Evolutionary conservation across 2,888 invertebrate species (phyloP).

Genomic region (Cylindroiulus punctatus): DNA sequence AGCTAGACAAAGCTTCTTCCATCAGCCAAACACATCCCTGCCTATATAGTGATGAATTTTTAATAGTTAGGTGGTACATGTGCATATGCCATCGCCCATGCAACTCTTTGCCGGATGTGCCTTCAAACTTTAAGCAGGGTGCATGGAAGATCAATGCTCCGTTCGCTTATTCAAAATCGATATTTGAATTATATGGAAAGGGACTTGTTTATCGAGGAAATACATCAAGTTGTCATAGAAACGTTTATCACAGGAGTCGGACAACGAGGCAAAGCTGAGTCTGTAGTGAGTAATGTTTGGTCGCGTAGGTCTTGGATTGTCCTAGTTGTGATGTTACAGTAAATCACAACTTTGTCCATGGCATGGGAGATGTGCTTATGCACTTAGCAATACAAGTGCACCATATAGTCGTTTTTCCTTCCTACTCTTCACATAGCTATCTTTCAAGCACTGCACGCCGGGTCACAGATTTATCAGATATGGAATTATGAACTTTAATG

Average conservation of each 20-base stretch:
- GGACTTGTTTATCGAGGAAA: conserved; percentile 33
- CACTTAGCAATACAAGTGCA: neutral
- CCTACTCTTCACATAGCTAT: neutral
- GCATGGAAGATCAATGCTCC: neutral
- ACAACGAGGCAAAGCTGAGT: neutral
- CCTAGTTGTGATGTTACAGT: neutral
- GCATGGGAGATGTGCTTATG: neutral
- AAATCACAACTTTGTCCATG: neutral
- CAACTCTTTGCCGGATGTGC: neutral
- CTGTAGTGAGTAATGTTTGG: neutral
- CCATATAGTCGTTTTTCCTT: neutral
- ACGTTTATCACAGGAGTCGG: conserved; percentile 17
- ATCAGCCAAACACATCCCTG: too few relatives aligned
- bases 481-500: neutral
- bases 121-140: neutral
- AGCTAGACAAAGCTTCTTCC: too few relatives aligned
- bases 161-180: conserved; percentile 5
- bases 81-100: too few relatives aligned
- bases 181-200: conserved; percentile 38
- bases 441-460: neutral
- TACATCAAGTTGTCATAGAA: conserved; percentile 27
- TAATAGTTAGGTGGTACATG: neutral
- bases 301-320: neutral
- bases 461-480: conserved; percentile 16
- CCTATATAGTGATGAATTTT: too few relatives aligned